These are phyloP conservation scores for Taxidea taxus DNA, from an alignment of 2,113 vertebrate species.

Conservation along the genomic window DNA sequence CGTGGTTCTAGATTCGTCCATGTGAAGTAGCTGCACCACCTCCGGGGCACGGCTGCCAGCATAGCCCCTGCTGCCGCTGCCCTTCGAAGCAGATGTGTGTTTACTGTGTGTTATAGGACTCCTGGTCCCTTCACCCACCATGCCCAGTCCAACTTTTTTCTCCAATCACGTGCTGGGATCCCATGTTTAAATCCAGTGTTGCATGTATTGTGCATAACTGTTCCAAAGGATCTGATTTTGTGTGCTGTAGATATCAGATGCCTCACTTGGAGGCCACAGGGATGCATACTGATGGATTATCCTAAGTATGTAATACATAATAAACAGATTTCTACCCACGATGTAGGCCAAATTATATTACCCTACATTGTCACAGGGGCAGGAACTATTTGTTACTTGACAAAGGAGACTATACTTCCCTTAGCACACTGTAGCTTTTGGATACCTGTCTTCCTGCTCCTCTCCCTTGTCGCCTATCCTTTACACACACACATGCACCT, in stretches of 20 bases:
- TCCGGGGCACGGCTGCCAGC: neutral
- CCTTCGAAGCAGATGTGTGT: neutral
- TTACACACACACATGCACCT: neutral
- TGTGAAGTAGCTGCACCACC: neutral
- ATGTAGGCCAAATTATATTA: neutral
- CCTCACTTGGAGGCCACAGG: neutral
- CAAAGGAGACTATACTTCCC: neutral
- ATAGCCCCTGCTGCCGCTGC: neutral
- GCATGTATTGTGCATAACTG: slow-evolving; percentile 54
- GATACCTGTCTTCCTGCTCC: neutral
- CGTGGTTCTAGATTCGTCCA: neutral
- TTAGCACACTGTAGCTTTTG: neutral
- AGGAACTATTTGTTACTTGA: neutral
- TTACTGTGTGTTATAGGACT: neutral
- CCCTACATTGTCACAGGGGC: neutral
- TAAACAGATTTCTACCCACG: neutral
- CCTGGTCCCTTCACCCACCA: neutral
- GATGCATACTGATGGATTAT: neutral
- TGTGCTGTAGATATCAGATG: neutral
- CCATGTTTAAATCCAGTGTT: slow-evolving; percentile 50
- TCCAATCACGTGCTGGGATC: neutral
- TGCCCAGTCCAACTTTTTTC: neutral
- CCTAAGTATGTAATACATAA: neutral
- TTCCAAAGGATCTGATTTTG: slow-evolving; percentile 65
- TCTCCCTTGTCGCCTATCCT: neutral